These are phyloP conservation scores for Turritopsis dohrnii DNA, from an alignment of 30 jellyfish, hydroid and myxozoan genomes.

Conservation along the genomic window DNA sequence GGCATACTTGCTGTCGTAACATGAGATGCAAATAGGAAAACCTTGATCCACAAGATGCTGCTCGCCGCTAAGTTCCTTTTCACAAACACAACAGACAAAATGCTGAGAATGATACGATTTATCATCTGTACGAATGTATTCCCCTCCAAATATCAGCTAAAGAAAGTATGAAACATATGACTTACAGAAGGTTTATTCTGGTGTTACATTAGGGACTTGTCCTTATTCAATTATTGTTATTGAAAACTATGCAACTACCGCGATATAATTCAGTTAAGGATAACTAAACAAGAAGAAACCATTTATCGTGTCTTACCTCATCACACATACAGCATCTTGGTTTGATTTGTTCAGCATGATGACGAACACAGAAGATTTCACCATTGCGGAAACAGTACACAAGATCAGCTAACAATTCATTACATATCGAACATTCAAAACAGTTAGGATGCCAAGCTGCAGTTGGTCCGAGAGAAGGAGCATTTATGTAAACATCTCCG, in stretches of 20 bases:
- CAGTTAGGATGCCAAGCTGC: conserved; percentile 97
- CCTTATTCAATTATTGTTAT: too few species aligned
- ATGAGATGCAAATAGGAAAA: conserved; percentile 81
- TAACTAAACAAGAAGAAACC: background rate
- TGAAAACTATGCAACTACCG: too few species aligned
- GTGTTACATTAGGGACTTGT: too few species aligned
- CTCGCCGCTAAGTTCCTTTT: conserved; percentile 73
- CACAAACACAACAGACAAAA: conserved; percentile 89
- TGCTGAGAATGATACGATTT: conserved; percentile 80
- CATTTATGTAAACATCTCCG: conserved; percentile 66
- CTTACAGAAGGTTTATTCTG: background rate
- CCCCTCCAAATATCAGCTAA: conserved; percentile 81
- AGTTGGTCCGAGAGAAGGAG: conserved; percentile 53
- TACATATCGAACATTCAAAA: conserved; percentile 70
- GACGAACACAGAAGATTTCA: conserved; percentile 76
- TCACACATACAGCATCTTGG: conserved; percentile 94
- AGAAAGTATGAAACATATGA: background rate
- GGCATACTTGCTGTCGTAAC: conserved; percentile 87
- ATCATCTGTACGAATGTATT: conserved; percentile 84
- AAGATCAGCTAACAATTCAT: conserved; percentile 81
- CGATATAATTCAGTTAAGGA: background rate
- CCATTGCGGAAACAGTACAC: conserved; percentile 60
- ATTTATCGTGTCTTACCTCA: conserved; percentile 63
- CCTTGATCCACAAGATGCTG: conserved; percentile 90
- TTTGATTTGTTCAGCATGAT: conserved; percentile 78